These are phyloP conservation scores for Rhinoraja longicauda DNA, from an alignment of 2,797 vertebrate species.

Conservation along the genomic window DNA sequence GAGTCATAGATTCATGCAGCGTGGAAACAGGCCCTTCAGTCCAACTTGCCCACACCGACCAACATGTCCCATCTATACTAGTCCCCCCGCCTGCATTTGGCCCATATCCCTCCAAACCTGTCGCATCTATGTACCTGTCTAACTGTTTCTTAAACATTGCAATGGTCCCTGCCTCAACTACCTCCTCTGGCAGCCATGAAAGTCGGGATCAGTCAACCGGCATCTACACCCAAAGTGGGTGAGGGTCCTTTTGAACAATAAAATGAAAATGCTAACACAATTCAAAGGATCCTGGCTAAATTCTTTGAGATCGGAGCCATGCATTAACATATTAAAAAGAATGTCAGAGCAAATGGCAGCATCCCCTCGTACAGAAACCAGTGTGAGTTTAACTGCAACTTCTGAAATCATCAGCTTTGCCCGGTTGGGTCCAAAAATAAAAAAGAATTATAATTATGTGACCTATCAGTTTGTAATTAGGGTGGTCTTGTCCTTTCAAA, in stretches of 20 bases:
- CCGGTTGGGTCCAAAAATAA: background rate
- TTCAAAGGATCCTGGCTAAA: background rate
- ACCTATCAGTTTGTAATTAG: conserved; percentile 39
- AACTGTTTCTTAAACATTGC: no score
- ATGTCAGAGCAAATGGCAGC: background rate
- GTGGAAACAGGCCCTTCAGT: no score
- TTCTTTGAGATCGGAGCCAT: background rate
- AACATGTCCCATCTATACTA: no score
- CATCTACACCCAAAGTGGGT: no score
- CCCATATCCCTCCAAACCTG: no score
- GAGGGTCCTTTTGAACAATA: background rate
- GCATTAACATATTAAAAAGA: background rate
- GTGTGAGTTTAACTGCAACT: conserved; percentile 10
- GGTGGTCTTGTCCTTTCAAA: conserved; percentile 35
- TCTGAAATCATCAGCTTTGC: conserved; percentile 26
- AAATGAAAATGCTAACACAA: background rate
- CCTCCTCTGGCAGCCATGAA: no score
- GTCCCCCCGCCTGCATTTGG: no score
- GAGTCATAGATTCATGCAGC: no score
- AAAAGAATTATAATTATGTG: conserved; percentile 21
- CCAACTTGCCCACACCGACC: no score
- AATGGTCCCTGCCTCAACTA: no score
- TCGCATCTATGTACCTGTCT: no score
- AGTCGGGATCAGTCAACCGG: no score
- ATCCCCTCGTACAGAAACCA: background rate